A percentile compares a stretch with the other conserved stretches of the same genome.
Conservation (phyloP, 2,797 vertebrate species). For the Lindbergichthys nudifrons region DNA sequence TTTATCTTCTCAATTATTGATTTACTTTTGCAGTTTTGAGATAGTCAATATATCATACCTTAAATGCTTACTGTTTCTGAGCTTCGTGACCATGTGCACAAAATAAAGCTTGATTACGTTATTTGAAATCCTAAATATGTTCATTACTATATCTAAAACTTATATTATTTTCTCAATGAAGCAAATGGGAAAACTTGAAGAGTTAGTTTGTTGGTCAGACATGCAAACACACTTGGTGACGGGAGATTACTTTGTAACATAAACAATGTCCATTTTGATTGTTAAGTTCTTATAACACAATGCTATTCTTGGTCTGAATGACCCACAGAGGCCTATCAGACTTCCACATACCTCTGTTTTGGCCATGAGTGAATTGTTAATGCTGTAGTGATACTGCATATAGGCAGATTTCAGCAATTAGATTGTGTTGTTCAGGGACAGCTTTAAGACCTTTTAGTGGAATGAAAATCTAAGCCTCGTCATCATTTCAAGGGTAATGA, state of each 20-base stretch:
- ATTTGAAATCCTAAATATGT: not conserved
- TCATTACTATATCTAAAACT: not conserved
- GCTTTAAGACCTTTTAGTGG: slow-evolving; percentile 76
- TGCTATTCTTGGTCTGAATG: slow-evolving; percentile 14
- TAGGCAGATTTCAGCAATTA: slow-evolving; percentile 25
- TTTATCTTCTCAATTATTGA: not conserved
- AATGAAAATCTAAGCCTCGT: slow-evolving; percentile 67
- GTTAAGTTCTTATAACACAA: not conserved
- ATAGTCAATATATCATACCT: not conserved
- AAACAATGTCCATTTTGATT: not conserved
- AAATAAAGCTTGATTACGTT: not conserved
- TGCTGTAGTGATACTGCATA: not conserved
- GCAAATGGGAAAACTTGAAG: not conserved
- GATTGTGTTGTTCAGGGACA: slow-evolving; percentile 31
- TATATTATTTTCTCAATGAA: not conserved
- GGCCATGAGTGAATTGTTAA: not conserved
- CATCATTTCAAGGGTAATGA: slow-evolving; percentile 57
- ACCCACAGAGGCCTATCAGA: not conserved
- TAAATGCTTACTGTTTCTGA: not conserved
- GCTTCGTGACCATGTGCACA: no score
- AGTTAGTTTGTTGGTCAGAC: not conserved
- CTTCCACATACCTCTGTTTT: not conserved
- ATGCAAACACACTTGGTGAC: not conserved
- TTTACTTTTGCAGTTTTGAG: not conserved
- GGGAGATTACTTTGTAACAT: not conserved